These are phyloP conservation scores for Cacajao melanocephalus DNA, from an alignment of 2,797 vertebrate species.

Conservation along the genomic window DNA sequence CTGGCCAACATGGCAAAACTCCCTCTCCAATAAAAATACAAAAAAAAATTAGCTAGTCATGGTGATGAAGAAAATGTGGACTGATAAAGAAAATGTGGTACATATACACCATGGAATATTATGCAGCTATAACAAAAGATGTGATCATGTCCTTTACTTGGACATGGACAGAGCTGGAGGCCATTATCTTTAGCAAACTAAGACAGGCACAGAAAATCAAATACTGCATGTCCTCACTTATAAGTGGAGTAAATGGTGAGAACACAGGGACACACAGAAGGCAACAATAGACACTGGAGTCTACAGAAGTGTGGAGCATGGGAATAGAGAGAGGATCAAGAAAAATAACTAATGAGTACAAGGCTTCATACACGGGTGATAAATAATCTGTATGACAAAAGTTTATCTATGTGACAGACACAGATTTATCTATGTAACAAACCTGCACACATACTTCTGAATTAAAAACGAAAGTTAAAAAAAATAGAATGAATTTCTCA, in stretches of 20 bases:
- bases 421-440: background rate
- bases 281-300: background rate
- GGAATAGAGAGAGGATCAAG: background rate
- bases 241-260: background rate
- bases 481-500: background rate
- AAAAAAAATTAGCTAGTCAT: background rate
- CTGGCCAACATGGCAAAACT: background rate
- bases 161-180: background rate
- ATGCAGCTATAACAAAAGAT: background rate
- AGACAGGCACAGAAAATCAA: background rate
- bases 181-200: background rate
- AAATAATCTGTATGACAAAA: no score
- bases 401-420: no score
- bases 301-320: background rate
- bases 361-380: background rate
- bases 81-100: background rate
- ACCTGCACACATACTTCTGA: background rate
- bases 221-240: background rate
- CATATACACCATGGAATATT: background rate
- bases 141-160: background rate
- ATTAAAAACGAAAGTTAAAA: background rate
- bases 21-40: background rate
- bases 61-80: background rate
- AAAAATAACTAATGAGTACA: background rate
- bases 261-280: background rate